A percentile compares a stretch with the other conserved stretches of the same genome.
Evolutionary conservation across 2,888 invertebrate genomes (phyloP).

Genomic region (Pristionchus japonicus): DNA sequence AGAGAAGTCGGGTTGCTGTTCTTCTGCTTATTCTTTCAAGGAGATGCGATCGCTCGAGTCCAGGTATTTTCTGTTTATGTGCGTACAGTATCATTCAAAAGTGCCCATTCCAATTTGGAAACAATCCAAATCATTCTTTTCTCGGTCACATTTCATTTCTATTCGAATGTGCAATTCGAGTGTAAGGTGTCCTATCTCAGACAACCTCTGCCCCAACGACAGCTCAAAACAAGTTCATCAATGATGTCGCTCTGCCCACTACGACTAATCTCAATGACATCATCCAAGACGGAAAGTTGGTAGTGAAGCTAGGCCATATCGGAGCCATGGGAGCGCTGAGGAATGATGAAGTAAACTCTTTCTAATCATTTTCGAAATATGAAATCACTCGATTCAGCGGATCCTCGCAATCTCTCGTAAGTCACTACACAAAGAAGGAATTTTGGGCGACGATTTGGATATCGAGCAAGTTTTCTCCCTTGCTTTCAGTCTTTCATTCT

Average conservation of each 20-base stretch:
- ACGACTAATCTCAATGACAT: slow-evolving; percentile 10
- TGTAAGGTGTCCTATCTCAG: too few species aligned
- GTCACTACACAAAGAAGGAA: slow-evolving; percentile 16
- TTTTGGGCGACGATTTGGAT: slow-evolving; percentile 13
- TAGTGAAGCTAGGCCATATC: slow-evolving; percentile 9
- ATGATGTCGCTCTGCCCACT: not conserved
- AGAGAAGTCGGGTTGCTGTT: too few species aligned
- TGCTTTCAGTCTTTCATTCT: not conserved
- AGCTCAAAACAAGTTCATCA: not conserved
- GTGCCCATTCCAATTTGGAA: too few species aligned
- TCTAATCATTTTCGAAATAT: too few species aligned
- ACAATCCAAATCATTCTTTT: too few species aligned
- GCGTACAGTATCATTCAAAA: too few species aligned
- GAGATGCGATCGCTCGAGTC: too few species aligned
- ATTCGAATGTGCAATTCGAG: too few species aligned
- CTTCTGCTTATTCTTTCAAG: too few species aligned
- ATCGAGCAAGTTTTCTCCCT: not conserved
- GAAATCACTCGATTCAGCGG: too few species aligned
- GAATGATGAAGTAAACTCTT: slow-evolving; percentile 7
- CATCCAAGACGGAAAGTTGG: slow-evolving; percentile 6
- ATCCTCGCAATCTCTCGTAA: not conserved
- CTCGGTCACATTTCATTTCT: too few species aligned
- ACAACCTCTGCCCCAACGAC: not conserved
- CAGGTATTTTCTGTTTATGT: too few species aligned
- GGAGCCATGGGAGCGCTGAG: not conserved